Conservation (phyloP, 2,797 vertebrate genomes). For the Morus bassanus region DNA sequence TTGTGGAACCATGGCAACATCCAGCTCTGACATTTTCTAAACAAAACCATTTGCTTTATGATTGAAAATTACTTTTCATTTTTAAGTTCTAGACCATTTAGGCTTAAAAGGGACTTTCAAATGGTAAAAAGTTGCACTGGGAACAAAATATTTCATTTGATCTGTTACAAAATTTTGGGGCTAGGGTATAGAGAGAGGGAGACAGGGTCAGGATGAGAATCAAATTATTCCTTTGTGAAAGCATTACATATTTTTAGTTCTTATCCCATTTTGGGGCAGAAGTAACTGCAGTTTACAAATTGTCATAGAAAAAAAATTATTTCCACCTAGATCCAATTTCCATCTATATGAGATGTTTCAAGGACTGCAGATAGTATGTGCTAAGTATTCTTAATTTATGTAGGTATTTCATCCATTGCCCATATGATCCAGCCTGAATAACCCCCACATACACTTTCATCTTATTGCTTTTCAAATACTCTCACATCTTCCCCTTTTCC, state of each 20-base stretch:
- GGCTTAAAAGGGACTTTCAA: slow-evolving; percentile 17
- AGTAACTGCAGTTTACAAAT: neutral
- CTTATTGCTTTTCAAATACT: neutral
- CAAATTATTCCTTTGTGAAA: neutral
- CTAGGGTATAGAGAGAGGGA: neutral
- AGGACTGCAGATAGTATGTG: neutral
- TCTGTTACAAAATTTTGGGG: neutral
- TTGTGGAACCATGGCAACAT: neutral
- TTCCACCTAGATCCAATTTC: neutral
- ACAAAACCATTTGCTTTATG: slow-evolving; percentile 42
- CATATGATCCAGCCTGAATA: neutral
- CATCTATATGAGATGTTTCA: neutral
- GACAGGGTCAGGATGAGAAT: neutral
- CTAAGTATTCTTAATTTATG: neutral
- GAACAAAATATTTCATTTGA: slow-evolving; percentile 8
- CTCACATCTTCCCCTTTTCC: neutral
- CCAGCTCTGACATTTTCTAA: slow-evolving; percentile 9
- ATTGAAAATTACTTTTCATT: slow-evolving; percentile 9
- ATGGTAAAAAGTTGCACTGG: neutral
- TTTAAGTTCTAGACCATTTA: slow-evolving; percentile 26
- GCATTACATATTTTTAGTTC: neutral
- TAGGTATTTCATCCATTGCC: neutral
- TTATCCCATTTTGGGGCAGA: neutral
- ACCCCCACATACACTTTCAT: neutral
- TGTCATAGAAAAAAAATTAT: neutral